Conservation (phyloP, 1,140 invertebrate genomes). For the Coptotermes formosanus region DNA sequence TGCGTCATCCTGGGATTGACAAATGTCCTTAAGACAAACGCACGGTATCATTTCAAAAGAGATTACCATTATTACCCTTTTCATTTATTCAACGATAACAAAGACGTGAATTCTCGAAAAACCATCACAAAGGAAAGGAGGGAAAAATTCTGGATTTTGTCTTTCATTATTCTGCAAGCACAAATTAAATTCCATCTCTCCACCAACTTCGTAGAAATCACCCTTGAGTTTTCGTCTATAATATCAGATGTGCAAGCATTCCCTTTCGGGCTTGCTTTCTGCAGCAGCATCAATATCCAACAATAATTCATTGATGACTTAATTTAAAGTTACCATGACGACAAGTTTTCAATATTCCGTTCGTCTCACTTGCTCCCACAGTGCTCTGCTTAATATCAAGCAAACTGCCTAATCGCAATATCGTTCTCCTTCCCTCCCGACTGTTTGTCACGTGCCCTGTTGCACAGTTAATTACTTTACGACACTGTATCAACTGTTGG, state of each 20-base stretch:
- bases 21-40: no score
- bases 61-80: neutral
- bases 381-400: neutral
- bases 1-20: no score
- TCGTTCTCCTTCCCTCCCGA: no score
- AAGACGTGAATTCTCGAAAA: neutral
- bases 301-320: conserved; percentile 28
- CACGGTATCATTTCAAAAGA: no score
- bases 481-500: no score
- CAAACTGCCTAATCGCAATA: neutral
- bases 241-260: neutral
- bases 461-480: no score
- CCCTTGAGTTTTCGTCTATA: neutral
- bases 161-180: neutral
- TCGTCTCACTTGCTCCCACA: conserved; percentile 14
- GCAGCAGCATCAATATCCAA: conserved; percentile 22
- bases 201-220: neutral
- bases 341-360: conserved; percentile 26
- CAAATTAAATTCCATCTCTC: conserved; percentile 14
- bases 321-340: conserved; percentile 26
- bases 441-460: no score
- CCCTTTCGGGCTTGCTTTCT: neutral
- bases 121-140: neutral
- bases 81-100: neutral
- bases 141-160: neutral